Evolutionary conservation across 2,888 invertebrate genomes (phyloP).

Genomic region (Leucoptera coffeella): DNA sequence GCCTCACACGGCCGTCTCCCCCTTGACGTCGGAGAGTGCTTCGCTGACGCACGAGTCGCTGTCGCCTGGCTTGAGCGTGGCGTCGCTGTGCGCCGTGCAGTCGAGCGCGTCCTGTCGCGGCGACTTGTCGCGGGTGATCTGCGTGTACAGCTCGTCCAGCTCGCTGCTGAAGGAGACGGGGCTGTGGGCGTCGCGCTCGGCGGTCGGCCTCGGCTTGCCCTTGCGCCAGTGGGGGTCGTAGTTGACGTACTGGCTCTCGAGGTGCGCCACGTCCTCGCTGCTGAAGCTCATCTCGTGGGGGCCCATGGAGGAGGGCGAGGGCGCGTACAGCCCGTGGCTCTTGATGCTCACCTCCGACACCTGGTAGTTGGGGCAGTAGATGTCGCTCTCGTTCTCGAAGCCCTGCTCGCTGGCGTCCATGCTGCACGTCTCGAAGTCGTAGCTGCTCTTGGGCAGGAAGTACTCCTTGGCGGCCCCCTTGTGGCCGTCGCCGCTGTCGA

Average conservation of each 20-base stretch:
- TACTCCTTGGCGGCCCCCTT: constrained; percentile 32
- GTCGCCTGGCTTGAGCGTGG: constrained; percentile 31
- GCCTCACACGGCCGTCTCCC: constrained; percentile 30
- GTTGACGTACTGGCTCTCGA: constrained; percentile 50
- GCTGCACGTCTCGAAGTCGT: constrained; percentile 40
- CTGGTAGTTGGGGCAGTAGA: constrained; percentile 55
- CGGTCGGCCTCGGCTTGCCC: constrained; percentile 33
- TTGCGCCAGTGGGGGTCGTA: constrained; percentile 50
- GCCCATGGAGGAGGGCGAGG: constrained; percentile 50
- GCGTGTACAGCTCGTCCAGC: constrained; percentile 65
- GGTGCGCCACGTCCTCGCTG: constrained; percentile 40
- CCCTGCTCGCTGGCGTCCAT: constrained; percentile 41
- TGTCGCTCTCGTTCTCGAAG: constrained; percentile 55
- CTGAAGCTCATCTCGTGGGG: constrained; percentile 45
- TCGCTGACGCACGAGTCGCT: constrained; percentile 47
- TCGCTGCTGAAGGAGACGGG: constrained; percentile 47
- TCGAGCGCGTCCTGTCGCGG: constrained; percentile 21
- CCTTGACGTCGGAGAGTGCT: constrained; percentile 29
- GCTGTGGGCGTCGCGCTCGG: constrained; percentile 37
- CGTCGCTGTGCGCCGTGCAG: constrained; percentile 36
- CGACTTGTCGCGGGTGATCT: constrained; percentile 46
- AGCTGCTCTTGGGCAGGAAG: constrained; percentile 34
- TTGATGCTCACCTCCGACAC: constrained; percentile 60
- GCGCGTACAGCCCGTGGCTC: constrained; percentile 58
- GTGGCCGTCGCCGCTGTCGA: constrained; percentile 17